A percentile compares a stretch with the other conserved stretches of the same genome.
Evolutionary conservation across 2,113 vertebrate species (phyloP).

Genomic region (Archilochus colubris): DNA sequence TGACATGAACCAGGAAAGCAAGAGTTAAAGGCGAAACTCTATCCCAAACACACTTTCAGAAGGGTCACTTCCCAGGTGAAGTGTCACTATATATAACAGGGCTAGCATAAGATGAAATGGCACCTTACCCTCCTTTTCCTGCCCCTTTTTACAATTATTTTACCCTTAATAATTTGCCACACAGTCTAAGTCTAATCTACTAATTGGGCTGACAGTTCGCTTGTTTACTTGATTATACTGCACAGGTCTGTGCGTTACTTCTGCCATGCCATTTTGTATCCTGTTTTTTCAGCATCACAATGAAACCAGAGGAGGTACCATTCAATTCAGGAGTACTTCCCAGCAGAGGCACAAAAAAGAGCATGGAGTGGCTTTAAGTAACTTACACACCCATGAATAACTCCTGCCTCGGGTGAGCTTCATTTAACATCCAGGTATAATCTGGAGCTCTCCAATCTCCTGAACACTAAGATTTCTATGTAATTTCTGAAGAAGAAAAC

Average conservation of each 20-base stretch:
- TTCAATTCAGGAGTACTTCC: background rate
- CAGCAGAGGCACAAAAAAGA: background rate
- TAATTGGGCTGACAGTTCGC: background rate
- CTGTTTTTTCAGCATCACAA: background rate
- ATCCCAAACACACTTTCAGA: background rate
- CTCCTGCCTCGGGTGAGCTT: background rate
- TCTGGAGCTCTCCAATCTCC: background rate
- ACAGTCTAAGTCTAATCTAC: conserved; percentile 6
- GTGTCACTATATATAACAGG: background rate
- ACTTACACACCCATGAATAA: background rate
- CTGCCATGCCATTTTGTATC: background rate
- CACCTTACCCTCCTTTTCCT: background rate
- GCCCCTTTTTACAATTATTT: background rate
- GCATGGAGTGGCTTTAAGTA: background rate
- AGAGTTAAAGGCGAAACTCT: conserved; percentile 8
- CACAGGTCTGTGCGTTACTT: background rate
- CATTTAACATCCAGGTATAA: background rate
- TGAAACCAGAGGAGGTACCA: background rate
- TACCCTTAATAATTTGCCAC: background rate
- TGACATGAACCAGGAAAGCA: background rate
- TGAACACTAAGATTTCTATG: background rate
- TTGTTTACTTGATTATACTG: background rate
- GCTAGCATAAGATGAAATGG: background rate
- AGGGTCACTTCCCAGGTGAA: background rate
- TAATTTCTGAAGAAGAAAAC: background rate